phyloP scores from a whole-genome alignment of 2,113 vertebrate species.

The Tragelaphus scriptus region DNA sequence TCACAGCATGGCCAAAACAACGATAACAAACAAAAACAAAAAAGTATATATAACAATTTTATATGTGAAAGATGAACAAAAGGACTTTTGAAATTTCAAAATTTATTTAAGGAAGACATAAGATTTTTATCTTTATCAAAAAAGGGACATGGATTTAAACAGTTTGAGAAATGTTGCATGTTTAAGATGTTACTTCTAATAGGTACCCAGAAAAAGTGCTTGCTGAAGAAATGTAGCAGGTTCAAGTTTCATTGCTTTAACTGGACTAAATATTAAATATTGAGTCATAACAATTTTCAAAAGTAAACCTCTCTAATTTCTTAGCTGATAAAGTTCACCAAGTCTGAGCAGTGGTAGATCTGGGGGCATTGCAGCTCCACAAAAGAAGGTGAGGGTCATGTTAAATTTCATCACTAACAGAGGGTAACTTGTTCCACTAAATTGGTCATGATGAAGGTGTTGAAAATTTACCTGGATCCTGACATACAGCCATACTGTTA shows the following conservation, averaged over 20 bases:
- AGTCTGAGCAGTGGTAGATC: neutral
- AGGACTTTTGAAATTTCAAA: slow-evolving; percentile 22
- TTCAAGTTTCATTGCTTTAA: neutral
- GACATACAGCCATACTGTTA: neutral
- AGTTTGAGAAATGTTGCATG: neutral
- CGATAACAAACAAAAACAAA: neutral
- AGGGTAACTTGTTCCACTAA: neutral
- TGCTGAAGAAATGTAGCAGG: neutral
- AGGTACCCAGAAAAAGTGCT: neutral
- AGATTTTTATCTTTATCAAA: slow-evolving; percentile 20
- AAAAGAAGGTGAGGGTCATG: neutral
- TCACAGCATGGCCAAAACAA: neutral
- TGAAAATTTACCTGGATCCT: neutral
- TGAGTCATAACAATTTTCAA: neutral
- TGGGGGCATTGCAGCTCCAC: neutral
- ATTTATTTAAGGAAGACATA: neutral
- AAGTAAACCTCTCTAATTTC: neutral
- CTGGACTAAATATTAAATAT: slow-evolving; percentile 16
- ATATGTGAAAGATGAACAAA: neutral
- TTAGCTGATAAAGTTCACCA: neutral
- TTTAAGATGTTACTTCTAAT: neutral
- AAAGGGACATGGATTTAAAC: neutral
- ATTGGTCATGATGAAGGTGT: neutral
- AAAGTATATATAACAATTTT: neutral
- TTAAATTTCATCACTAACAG: neutral